Percentiles rank a stretch among this genome's conserved stretches.
Evolutionary conservation across 2,888 invertebrate genomes (phyloP).

Genomic region (Cephus rjabovi): DNA sequence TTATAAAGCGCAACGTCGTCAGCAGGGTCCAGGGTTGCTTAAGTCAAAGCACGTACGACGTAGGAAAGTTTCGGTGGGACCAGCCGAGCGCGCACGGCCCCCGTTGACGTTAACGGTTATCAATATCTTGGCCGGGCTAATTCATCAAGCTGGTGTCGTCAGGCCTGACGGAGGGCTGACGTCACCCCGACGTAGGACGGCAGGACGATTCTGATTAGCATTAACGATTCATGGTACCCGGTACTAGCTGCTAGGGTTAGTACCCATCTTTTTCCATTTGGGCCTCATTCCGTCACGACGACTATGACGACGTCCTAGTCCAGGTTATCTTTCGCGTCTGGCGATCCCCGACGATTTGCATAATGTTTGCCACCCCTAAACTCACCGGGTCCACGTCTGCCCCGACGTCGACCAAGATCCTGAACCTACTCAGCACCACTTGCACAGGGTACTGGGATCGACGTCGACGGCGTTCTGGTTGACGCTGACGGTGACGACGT

Average conservation of each 20-base stretch:
- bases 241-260: slow-evolving; percentile 51
- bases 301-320: slow-evolving; percentile 36
- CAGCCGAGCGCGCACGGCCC: not conserved
- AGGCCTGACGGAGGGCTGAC: slow-evolving; percentile 53
- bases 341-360: slow-evolving; percentile 50
- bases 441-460: not conserved
- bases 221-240: slow-evolving; percentile 58
- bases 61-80: slow-evolving; percentile 4
- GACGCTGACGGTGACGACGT: not conserved
- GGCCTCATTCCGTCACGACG: slow-evolving; percentile 18
- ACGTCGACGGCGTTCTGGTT: not conserved
- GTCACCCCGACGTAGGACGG: slow-evolving; percentile 44
- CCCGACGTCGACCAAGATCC: not conserved
- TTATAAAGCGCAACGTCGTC: slow-evolving; percentile 2
- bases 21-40: not conserved
- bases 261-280: slow-evolving; percentile 37
- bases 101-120: slow-evolving; percentile 20
- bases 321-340: slow-evolving; percentile 49
- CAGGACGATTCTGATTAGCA: slow-evolving; percentile 58
- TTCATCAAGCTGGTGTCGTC: slow-evolving; percentile 50
- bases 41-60: slow-evolving; percentile 10
- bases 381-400: not conserved
- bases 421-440: not conserved
- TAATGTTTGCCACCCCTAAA: slow-evolving; percentile 39
- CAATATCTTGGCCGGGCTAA: slow-evolving; percentile 40